Percentiles rank a stretch among this genome's conserved stretches.
Conservation (phyloP, 2,888 invertebrate genomes). For the Ashinkailepas kermadecensis region DNA sequence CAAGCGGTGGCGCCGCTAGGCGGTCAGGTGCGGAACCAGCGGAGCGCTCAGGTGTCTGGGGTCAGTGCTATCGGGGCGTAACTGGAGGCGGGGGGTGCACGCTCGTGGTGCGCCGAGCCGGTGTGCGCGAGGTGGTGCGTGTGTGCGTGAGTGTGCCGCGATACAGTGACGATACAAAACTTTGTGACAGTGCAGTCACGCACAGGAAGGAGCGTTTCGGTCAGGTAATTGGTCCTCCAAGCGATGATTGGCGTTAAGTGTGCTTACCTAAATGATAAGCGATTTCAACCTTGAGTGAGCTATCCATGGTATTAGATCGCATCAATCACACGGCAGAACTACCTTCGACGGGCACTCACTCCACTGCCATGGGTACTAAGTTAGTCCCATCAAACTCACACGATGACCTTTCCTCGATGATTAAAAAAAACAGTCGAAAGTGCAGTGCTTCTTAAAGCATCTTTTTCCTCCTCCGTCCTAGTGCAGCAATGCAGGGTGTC, state of each 20-base stretch:
- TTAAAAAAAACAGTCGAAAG: too few relatives aligned
- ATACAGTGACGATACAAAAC: background rate
- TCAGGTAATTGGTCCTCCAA: background rate
- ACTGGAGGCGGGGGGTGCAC: slow-evolving; percentile 25
- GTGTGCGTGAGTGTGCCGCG: background rate
- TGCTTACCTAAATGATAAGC: too few relatives aligned
- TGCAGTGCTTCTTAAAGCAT: too few relatives aligned
- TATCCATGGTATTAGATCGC: too few relatives aligned
- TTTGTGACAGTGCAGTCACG: background rate
- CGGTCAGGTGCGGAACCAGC: slow-evolving; percentile 21
- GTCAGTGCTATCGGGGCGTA: slow-evolving; percentile 18
- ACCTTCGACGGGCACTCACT: too few relatives aligned
- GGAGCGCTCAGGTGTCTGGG: slow-evolving; percentile 18
- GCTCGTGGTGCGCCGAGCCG: slow-evolving; percentile 13
- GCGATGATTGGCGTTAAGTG: background rate
- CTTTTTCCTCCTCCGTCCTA: too few relatives aligned
- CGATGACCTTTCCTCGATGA: too few relatives aligned
- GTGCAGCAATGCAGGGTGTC: too few relatives aligned
- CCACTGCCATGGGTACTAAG: too few relatives aligned
- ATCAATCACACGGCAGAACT: too few relatives aligned
- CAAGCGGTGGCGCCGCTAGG: slow-evolving; percentile 27
- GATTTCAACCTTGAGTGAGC: too few relatives aligned
- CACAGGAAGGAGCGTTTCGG: background rate
- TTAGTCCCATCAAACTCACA: too few relatives aligned
- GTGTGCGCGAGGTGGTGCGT: background rate